Evolutionary conservation across 2,888 invertebrate genomes (phyloP), one percentile per base, ranked within the genome.

Genomic region (Panzeria rudis): DNA sequence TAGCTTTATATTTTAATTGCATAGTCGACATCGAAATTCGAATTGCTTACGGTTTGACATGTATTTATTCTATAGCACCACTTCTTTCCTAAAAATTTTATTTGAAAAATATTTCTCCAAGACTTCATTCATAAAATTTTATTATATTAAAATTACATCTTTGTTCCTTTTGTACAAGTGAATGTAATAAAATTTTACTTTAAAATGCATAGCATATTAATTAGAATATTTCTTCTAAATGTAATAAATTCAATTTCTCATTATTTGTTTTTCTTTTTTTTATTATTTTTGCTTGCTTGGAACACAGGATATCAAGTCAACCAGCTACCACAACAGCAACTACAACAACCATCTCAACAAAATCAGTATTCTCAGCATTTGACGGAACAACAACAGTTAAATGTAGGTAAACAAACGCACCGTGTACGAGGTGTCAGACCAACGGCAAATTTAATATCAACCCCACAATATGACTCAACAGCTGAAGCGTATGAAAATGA

Each of bases 341-440:
- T 87, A 29, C 88, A 88, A n/a, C 88, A 86, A 15, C 87, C 71
- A 72, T 85, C 35, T 2, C 79, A 84, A n/a, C 80, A 71, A 52
- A 71, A 73, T 54, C 83, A 38, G 73, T 83, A 68, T 41, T 86
- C 81, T 54, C 83, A 38, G 73, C 83, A 68, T 41, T 86, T 82
- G 61, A 87, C 75, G 38, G 87, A 83, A 72, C 88, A 85, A 56
- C 87, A 79, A 38, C 88, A 80, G 29, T 17, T 50, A 61, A 72
- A 68, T 84, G 73, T 80, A 69, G 87, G 78, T 71, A 85, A 75
- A 82, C 82, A 81, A 64, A 41, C 69, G 13, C 52, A 61, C 32
- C 87, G 69, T 61, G 76, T 80, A 64, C 87, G 86, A 15, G 87
- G 87, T 50, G 47, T 75, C 25, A 84, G 83, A 38, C 71, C 86